Percentiles rank a stretch among this genome's conserved stretches.
phyloP scores from a whole-genome alignment of 2,113 vertebrate species.

The Brienomyrus longianalis region DNA sequence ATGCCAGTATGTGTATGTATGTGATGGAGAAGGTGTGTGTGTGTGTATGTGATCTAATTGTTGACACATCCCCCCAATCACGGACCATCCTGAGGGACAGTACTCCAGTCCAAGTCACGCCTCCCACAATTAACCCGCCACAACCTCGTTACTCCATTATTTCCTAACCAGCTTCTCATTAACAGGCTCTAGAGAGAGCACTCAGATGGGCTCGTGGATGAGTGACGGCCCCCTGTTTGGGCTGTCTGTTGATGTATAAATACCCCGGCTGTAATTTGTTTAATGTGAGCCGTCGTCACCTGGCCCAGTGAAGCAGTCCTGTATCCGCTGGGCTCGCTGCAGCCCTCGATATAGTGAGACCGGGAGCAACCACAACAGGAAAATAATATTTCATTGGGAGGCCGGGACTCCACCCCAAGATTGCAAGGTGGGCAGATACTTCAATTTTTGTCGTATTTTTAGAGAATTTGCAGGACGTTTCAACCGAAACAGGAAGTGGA shows the following conservation, averaged over 20 bases:
- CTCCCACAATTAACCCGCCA: neutral
- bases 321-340: neutral
- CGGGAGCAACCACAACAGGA: constrained; percentile 24
- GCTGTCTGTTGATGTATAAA: constrained; percentile 15
- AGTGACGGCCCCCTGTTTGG: neutral
- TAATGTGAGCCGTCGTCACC: constrained; percentile 8
- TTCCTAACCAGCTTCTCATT: neutral
- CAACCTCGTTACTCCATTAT: neutral
- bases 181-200: neutral
- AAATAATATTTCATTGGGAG: constrained; percentile 48
- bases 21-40: neutral
- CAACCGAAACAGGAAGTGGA: constrained; percentile 58
- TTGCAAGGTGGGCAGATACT: constrained; percentile 42
- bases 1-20: neutral
- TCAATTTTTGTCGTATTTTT: constrained; percentile 55
- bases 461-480: constrained; percentile 56
- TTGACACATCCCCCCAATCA: neutral
- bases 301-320: constrained; percentile 20
- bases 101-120: neutral
- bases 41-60: neutral
- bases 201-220: neutral
- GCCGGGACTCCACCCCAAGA: constrained; percentile 45
- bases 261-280: constrained; percentile 14
- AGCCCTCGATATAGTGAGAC: neutral
- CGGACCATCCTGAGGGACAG: neutral